These are phyloP conservation scores for Tetranychus urticae DNA, from an alignment of 1,140 invertebrate species.

Conservation along the genomic window DNA sequence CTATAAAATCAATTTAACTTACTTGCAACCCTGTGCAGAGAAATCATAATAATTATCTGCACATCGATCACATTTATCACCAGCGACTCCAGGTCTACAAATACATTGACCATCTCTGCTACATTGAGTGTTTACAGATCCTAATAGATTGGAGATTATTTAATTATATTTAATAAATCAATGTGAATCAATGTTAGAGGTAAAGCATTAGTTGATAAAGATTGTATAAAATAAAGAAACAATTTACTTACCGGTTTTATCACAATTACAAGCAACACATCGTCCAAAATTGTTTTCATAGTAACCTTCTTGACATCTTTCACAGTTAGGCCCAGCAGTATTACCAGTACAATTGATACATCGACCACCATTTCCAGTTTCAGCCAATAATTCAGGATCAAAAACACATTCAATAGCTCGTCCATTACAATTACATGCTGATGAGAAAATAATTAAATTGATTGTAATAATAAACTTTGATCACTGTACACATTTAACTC, in stretches of 20 bases:
- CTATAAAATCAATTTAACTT: not conserved
- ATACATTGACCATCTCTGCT: constrained; percentile 45
- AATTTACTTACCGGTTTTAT: constrained; percentile 40
- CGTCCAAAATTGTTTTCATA: constrained; percentile 45
- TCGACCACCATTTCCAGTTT: constrained; percentile 83
- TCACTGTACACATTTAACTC: not conserved
- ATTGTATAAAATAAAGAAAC: too few species aligned
- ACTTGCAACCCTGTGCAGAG: constrained; percentile 31
- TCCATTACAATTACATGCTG: constrained; percentile 93
- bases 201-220: too few species aligned
- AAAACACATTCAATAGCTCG: constrained; percentile 84
- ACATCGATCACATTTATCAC: constrained; percentile 27
- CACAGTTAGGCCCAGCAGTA: constrained; percentile 73
- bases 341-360: constrained; percentile 83
- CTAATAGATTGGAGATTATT: constrained; percentile 20
- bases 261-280: constrained; percentile 66
- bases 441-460: constrained; percentile 7
- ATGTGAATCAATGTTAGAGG: not conserved
- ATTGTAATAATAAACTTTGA: not conserved
- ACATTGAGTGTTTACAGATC: constrained; percentile 71
- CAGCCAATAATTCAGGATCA: constrained; percentile 64
- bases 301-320: constrained; percentile 70
- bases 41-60: constrained; percentile 71
- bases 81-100: constrained; percentile 29
- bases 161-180: not conserved